Percentiles rank a stretch among this genome's conserved stretches.
These are phyloP conservation scores for Arrhopalites spinosus DNA, from an alignment of 2,888 invertebrate genomes.

Conservation along the genomic window DNA sequence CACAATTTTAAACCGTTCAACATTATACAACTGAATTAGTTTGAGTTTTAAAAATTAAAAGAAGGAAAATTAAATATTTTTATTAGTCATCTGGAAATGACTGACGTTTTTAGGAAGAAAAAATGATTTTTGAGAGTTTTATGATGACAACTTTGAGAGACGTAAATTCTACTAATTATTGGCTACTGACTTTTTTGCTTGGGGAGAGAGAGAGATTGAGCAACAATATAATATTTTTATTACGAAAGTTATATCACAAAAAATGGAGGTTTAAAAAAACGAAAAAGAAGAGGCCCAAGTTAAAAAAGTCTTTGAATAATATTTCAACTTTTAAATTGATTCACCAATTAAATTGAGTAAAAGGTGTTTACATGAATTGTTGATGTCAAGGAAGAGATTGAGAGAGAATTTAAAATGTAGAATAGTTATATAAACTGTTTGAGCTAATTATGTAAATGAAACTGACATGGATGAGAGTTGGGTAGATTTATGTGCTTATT, in stretches of 20 bases:
- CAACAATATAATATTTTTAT: too few relatives aligned
- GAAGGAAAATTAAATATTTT: background rate
- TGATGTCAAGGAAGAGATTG: too few relatives aligned
- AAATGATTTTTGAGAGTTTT: background rate
- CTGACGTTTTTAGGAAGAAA: background rate
- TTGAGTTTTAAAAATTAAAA: background rate
- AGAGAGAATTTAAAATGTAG: background rate
- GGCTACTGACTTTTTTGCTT: too few relatives aligned
- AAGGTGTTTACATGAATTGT: background rate
- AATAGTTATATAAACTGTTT: background rate
- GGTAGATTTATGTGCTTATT: conserved; percentile 5
- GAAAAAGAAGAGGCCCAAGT: too few relatives aligned
- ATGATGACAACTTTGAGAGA: background rate
- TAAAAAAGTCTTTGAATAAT: background rate
- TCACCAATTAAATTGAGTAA: background rate
- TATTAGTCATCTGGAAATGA: background rate
- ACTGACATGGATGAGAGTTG: background rate
- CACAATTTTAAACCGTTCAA: too few relatives aligned
- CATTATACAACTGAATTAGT: too few relatives aligned
- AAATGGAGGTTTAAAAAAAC: too few relatives aligned
- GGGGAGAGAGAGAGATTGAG: too few relatives aligned
- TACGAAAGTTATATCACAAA: too few relatives aligned
- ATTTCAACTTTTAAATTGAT: background rate
- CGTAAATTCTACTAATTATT: too few relatives aligned
- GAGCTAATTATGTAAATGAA: conserved; percentile 13